Evolutionary conservation across 2,113 vertebrate genomes (phyloP).

Genomic region (Probosciger aterrimus): DNA sequence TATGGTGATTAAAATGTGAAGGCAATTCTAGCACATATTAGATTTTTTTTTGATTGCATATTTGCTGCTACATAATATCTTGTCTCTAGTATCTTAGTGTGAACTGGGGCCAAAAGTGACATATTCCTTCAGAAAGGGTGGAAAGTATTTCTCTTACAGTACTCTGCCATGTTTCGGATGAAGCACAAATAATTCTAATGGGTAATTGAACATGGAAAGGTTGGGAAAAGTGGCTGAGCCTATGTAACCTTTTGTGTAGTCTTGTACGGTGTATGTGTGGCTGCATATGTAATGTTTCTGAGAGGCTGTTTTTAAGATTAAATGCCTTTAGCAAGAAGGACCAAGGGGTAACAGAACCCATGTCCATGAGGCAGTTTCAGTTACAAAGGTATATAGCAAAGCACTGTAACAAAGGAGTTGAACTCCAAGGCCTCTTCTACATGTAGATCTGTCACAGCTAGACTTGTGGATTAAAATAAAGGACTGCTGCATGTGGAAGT

Average conservation of each 20-base stretch:
- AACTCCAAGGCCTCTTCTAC: background rate
- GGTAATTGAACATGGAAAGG: background rate
- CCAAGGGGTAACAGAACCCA: background rate
- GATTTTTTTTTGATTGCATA: background rate
- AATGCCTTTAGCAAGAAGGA: background rate
- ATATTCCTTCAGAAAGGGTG: background rate
- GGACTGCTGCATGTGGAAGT: background rate
- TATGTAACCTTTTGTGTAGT: background rate
- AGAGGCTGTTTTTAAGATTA: background rate
- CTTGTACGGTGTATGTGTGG: background rate
- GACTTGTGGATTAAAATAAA: background rate
- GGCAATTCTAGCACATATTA: background rate
- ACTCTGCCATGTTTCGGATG: background rate
- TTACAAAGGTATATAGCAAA: background rate
- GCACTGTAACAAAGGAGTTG: background rate
- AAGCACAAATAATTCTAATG: background rate
- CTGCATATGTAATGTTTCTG: background rate
- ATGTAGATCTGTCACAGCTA: background rate
- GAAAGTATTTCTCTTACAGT: background rate
- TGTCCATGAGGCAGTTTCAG: background rate
- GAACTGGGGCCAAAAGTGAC: background rate
- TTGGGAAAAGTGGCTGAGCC: background rate
- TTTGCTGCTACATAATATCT: background rate
- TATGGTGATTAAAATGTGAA: background rate
- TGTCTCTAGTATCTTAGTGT: background rate